phyloP scores from a whole-genome alignment of 1,140 invertebrate species.

The Heliconius congener region DNA sequence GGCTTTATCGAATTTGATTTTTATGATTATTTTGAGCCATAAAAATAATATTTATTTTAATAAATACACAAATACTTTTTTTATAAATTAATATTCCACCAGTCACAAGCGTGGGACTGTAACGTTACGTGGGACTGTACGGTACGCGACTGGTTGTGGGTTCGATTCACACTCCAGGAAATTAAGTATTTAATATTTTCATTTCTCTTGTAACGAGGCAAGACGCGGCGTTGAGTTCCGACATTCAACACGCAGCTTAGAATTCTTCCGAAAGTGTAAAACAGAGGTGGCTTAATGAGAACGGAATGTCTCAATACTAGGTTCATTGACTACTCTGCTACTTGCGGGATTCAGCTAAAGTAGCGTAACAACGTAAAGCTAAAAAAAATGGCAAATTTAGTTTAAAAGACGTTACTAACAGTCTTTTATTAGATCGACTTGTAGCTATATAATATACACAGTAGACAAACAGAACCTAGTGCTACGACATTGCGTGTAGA shows the following conservation, averaged over 20 bases:
- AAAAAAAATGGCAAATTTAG: not conserved
- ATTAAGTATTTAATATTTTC: not conserved
- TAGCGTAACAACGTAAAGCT: not conserved
- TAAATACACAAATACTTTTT: no score
- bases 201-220: not conserved
- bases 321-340: not conserved
- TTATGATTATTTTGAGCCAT: no score
- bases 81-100: no score
- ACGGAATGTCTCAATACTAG: not conserved
- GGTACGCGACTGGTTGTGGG: not conserved
- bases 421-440: no score
- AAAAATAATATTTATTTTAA: no score
- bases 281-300: not conserved
- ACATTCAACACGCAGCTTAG: not conserved
- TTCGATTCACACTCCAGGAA: not conserved
- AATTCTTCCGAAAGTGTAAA: not conserved
- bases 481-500: no score
- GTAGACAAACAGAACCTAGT: no score
- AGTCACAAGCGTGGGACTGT: not conserved
- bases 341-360: not conserved
- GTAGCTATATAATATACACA: no score
- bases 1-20: no score
- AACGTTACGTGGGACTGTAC: not conserved
- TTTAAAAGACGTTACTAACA: no score
- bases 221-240: not conserved